These are phyloP conservation scores for Microcebus tavaratra DNA, from an alignment of 2,113 vertebrate genomes.

Conservation along the genomic window DNA sequence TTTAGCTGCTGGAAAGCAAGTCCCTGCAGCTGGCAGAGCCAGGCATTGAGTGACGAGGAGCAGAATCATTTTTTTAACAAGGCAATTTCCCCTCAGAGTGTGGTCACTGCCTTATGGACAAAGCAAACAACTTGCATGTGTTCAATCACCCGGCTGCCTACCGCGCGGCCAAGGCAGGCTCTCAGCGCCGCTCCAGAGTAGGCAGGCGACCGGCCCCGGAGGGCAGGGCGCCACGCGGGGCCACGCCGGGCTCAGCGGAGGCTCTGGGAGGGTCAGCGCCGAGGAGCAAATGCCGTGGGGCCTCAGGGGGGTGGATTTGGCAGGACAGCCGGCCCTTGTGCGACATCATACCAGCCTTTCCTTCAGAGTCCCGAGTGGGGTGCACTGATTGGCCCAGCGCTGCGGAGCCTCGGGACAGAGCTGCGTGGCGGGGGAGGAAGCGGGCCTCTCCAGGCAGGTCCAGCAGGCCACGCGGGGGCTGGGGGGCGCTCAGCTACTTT, in stretches of 20 bases:
- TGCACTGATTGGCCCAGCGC: background rate
- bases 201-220: background rate
- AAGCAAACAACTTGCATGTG: background rate
- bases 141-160: background rate
- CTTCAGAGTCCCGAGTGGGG: background rate
- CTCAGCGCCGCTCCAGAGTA: background rate
- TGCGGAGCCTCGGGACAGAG: background rate
- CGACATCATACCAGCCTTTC: background rate
- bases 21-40: background rate
- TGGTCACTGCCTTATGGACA: background rate
- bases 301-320: background rate
- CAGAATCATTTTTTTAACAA: background rate
- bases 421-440: background rate
- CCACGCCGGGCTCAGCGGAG: background rate
- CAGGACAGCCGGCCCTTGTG: background rate
- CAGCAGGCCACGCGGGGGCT: rapidly evolving
- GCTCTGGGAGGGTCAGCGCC: background rate
- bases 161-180: background rate
- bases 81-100: background rate
- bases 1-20: background rate
- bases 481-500: background rate
- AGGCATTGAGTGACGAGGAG: background rate
- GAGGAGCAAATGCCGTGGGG: background rate
- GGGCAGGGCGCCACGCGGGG: background rate
- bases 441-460: background rate